Base-by-base conservation (phyloP, 2,888 invertebrate genomes). In the Acanthosepion esculentum region DNA sequence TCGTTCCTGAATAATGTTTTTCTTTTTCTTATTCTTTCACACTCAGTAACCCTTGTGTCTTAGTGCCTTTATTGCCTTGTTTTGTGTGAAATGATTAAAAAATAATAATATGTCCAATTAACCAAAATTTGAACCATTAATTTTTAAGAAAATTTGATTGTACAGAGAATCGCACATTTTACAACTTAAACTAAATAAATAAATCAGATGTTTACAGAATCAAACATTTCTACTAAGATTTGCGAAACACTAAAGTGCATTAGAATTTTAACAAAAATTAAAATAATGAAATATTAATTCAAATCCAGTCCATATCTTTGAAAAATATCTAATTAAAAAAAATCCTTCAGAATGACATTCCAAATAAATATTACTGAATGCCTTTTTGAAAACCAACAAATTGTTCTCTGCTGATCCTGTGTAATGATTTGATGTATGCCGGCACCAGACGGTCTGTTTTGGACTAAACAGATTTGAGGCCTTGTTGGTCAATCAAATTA, bases 401-500 rank as follows among this genome's bases (percentile, higher is more conserved):
- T 78, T 33, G 78, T 78, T 78, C 78, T n/a, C 15, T 78, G 78
- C 12, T 78, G 15, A 33, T 78, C 33, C 33, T 33, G 78, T 78
- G n/a, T 18, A 78, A 78, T 78, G 78, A n/a, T 33, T n/a, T 78
- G 78, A n/a, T 78, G n/a, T 78, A 12, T n/a, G 5, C 8, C 10
- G 78, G 78, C n/a, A n/a, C 78, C 78, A 78, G n/a, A n/a, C 10
- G n/a, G 78, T 78, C 78, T 78, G 78, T 5, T 78, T 12, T 33
- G n/a, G 78, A 78, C 78, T 12, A 78, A 78, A 78, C 78, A 78
- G 78, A 78, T 78, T 78, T 78, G 3, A 78, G 78, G n/a, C n/a
- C n/a, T 78, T 78, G 78, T 78, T n/a, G 33, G n/a, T n/a, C 78
- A 78, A 78, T 78, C 78, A 78, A 78, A 78, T 78, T n/a, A 78